These are phyloP conservation scores for Azemiops feae DNA, from an alignment of 2,113 vertebrate species.

Conservation along the genomic window DNA sequence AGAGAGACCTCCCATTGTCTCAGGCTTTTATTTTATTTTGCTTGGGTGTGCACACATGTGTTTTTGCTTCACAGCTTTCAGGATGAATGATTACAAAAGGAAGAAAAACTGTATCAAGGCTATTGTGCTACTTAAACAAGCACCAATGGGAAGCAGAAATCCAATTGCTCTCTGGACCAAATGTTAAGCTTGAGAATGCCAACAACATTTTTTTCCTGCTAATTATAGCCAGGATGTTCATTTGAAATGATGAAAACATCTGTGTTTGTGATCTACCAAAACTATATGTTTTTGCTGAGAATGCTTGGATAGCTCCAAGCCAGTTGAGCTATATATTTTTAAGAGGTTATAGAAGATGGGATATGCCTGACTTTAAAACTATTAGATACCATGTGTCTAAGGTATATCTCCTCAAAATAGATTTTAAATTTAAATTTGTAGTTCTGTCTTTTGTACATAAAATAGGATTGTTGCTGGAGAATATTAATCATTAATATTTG, in stretches of 20 bases:
- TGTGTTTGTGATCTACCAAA: background rate
- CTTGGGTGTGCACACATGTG: background rate
- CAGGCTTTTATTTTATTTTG: slow-evolving; percentile 40
- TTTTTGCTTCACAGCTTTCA: slow-evolving; percentile 63
- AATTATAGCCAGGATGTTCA: slow-evolving; percentile 19
- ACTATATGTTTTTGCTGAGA: background rate
- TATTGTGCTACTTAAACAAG: slow-evolving; percentile 50
- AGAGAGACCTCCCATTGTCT: slow-evolving; percentile 66
- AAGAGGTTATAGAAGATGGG: background rate
- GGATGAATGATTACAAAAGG: slow-evolving; percentile 59
- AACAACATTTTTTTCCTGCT: slow-evolving; percentile 14
- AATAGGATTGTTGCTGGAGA: background rate
- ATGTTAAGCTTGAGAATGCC: slow-evolving; percentile 36
- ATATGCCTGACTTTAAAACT: background rate
- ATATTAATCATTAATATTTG: background rate
- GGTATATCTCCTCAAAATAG: background rate
- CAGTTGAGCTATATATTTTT: background rate
- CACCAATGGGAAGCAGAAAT: slow-evolving; percentile 57
- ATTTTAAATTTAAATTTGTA: background rate
- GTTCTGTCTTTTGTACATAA: background rate
- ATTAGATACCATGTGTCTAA: background rate
- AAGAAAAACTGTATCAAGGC: slow-evolving; percentile 27
- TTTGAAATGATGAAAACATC: slow-evolving; percentile 3
- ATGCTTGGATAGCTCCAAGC: background rate
- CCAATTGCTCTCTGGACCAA: slow-evolving; percentile 23